Evolutionary conservation across 2,888 invertebrate species (phyloP).

Genomic region (Dasysyrphus tricinctus): DNA sequence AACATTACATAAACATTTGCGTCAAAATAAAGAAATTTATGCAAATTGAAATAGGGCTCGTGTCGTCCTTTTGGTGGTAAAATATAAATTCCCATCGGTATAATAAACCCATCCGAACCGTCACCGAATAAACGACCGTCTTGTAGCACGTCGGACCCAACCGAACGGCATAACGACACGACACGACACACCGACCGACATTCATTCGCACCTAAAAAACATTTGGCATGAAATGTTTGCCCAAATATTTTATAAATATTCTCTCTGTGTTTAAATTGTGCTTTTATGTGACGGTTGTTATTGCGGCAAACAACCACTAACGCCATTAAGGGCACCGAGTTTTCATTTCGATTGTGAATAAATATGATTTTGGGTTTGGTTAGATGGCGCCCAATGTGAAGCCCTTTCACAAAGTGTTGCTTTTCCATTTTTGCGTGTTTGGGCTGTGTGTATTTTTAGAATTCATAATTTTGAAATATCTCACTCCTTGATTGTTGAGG

Average conservation of each 20-base stretch:
- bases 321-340: slow-evolving; percentile 58
- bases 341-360: slow-evolving; percentile 58
- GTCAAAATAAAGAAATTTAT: slow-evolving; percentile 74
- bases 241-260: slow-evolving; percentile 36
- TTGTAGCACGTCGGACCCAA: background rate
- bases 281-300: slow-evolving; percentile 57
- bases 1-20: slow-evolving; percentile 65
- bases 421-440: slow-evolving; percentile 15
- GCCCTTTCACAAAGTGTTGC: slow-evolving; percentile 34
- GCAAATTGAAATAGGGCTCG: slow-evolving; percentile 67
- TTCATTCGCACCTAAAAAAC: slow-evolving; percentile 31
- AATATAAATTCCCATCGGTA: slow-evolving; percentile 45
- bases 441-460: slow-evolving; percentile 15
- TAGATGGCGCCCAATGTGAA: slow-evolving; percentile 26
- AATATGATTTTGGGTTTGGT: slow-evolving; percentile 59
- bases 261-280: slow-evolving; percentile 51
- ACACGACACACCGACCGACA: background rate
- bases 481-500: background rate
- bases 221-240: slow-evolving; percentile 26
- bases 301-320: slow-evolving; percentile 53
- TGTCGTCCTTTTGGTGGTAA: slow-evolving; percentile 54
- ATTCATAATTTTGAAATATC: slow-evolving; percentile 28
- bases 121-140: slow-evolving; percentile 3
- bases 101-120: slow-evolving; percentile 39
- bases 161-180: background rate